These are phyloP conservation scores for Alviniconcha strummeri DNA, from an alignment of 2,888 invertebrate genomes.

Conservation along the genomic window DNA sequence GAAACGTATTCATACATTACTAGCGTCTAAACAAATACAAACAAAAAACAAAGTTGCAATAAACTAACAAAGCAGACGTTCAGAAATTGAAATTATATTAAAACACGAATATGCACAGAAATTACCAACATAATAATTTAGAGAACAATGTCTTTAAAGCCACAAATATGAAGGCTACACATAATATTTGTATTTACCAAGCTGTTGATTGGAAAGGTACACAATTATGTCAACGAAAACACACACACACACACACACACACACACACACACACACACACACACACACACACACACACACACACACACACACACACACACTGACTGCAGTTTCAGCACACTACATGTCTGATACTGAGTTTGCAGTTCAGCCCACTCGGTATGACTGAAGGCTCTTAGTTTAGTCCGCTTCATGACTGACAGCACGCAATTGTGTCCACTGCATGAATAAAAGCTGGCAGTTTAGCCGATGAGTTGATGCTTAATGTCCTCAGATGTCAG, in stretches of 20 bases:
- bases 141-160: not conserved
- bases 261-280: not conserved
- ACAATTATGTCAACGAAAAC: not conserved
- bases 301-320: slow-evolving; percentile 1
- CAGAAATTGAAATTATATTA: not conserved
- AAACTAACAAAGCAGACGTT: not conserved
- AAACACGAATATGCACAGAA: not conserved
- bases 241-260: not conserved
- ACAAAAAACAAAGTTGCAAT: too few relatives aligned
- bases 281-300: slow-evolving; percentile 11
- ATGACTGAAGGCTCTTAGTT: too few relatives aligned
- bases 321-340: not conserved
- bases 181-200: too few relatives aligned
- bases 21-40: too few relatives aligned
- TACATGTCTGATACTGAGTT: not conserved
- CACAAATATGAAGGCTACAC: not conserved
- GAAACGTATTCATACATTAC: too few relatives aligned
- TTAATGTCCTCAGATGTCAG: not conserved
- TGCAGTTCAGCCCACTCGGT: not conserved
- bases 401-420: too few relatives aligned
- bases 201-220: not conserved
- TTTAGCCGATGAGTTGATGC: not conserved
- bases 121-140: not conserved
- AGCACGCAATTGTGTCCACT: too few relatives aligned
- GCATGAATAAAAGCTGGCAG: too few relatives aligned